Evolutionary conservation across 2,888 invertebrate genomes (phyloP).

Genomic region (Parascotia fuliginaria): DNA sequence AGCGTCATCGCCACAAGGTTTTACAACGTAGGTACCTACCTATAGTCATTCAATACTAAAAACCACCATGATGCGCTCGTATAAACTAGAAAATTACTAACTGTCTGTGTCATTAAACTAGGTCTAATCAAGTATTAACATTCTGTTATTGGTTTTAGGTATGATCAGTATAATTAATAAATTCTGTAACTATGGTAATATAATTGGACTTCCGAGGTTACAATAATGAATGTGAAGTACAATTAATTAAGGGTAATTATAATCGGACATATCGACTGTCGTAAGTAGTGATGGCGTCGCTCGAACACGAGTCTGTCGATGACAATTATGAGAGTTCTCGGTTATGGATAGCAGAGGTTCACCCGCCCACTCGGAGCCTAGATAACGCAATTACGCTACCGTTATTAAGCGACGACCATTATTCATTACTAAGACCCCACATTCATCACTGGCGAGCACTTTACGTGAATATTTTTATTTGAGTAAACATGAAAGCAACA

Average conservation of each 20-base stretch:
- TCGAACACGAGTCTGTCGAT: conserved; percentile 52
- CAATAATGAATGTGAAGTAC: background rate
- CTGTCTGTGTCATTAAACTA: too few relatives aligned
- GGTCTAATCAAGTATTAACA: too few relatives aligned
- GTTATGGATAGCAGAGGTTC: conserved; percentile 75
- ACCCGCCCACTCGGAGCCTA: conserved; percentile 65
- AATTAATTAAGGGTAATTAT: conserved; percentile 20
- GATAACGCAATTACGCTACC: conserved; percentile 79
- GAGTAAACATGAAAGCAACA: conserved; percentile 47
- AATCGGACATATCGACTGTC: conserved; percentile 38
- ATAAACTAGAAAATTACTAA: too few relatives aligned
- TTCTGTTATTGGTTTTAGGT: too few relatives aligned
- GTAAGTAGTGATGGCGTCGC: conserved; percentile 31
- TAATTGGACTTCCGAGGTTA: too few relatives aligned
- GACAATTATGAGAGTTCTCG: conserved; percentile 77
- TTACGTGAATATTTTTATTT: conserved; percentile 48
- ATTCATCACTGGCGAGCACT: conserved; percentile 56
- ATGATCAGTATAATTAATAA: too few relatives aligned
- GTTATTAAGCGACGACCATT: conserved; percentile 79
- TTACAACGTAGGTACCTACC: too few relatives aligned
- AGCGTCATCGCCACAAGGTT: too few relatives aligned
- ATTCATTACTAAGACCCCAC: conserved; percentile 72
- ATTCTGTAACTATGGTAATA: too few relatives aligned
- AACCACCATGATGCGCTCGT: too few relatives aligned
- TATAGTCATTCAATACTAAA: too few relatives aligned